These are phyloP conservation scores for Pantherophis vulpinus DNA, from an alignment of 2,797 vertebrate species.

Conservation along the genomic window DNA sequence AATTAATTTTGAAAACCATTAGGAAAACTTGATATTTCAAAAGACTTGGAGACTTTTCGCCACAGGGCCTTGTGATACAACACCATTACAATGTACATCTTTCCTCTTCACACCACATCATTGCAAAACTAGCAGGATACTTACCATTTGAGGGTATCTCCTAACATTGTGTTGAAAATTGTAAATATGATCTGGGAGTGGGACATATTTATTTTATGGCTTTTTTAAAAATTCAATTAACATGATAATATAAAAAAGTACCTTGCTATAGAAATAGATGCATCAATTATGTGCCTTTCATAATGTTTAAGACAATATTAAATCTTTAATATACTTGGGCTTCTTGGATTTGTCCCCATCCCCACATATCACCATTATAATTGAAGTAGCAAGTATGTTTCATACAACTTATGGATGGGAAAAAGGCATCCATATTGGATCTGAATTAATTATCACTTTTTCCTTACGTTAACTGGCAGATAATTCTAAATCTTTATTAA, in stretches of 20 bases:
- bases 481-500: conserved; percentile 8
- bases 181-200: not conserved
- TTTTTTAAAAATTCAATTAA: not conserved
- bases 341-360: not conserved
- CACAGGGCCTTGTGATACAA: not conserved
- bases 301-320: not conserved
- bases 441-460: not conserved
- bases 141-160: not conserved
- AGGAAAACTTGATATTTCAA: not conserved
- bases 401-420: conserved; percentile 12
- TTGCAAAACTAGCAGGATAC: not conserved
- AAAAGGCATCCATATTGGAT: not conserved
- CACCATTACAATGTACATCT: not conserved
- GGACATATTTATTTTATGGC: not conserved
- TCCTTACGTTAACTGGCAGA: not conserved
- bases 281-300: not conserved
- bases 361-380: not conserved
- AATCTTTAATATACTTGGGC: not conserved
- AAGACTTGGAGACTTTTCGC: not conserved
- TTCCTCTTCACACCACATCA: not conserved
- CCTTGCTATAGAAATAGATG: not conserved
- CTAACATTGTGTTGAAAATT: not conserved
- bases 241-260: not conserved
- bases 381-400: not conserved
- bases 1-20: not conserved